phyloP scores from a whole-genome alignment of 2,888 invertebrate genomes.

The Arctia plantaginis region DNA sequence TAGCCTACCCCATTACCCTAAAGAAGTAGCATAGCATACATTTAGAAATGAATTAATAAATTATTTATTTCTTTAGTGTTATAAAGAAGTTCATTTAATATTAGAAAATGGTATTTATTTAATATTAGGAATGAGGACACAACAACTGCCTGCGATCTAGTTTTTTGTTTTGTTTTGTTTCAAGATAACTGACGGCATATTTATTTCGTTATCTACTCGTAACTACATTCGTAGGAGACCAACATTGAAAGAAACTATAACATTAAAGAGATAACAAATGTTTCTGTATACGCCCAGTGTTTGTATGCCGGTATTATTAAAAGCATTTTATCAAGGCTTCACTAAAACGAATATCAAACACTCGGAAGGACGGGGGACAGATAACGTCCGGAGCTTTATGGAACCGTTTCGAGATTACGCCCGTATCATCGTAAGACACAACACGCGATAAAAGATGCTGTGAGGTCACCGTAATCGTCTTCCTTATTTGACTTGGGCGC shows the following conservation, averaged over 20 bases:
- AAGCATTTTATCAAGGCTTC: conserved; percentile 41
- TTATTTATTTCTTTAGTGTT: background rate
- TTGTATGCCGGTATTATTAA: conserved; percentile 32
- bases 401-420: conserved; percentile 57
- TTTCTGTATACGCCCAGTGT: conserved; percentile 17
- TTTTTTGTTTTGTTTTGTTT: background rate
- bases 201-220: conserved; percentile 4
- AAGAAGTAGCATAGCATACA: background rate
- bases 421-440: conserved; percentile 54
- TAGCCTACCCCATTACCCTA: too few relatives aligned
- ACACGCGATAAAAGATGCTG: conserved; percentile 54
- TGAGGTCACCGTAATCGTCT: conserved; percentile 61
- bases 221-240: conserved; percentile 17
- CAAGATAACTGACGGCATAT: conserved; percentile 2
- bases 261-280: conserved; percentile 26
- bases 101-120: too few relatives aligned
- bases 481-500: conserved; percentile 61
- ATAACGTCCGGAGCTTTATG: conserved; percentile 58
- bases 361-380: conserved; percentile 46
- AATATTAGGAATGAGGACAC: background rate
- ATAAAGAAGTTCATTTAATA: too few relatives aligned
- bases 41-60: background rate
- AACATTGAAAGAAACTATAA: conserved; percentile 15
- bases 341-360: conserved; percentile 55
- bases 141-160: background rate